A percentile compares a stretch with the other conserved stretches of the same genome.
Conservation (phyloP, 2,888 invertebrate genomes). For the Ichneumoninae sp. region DNA sequence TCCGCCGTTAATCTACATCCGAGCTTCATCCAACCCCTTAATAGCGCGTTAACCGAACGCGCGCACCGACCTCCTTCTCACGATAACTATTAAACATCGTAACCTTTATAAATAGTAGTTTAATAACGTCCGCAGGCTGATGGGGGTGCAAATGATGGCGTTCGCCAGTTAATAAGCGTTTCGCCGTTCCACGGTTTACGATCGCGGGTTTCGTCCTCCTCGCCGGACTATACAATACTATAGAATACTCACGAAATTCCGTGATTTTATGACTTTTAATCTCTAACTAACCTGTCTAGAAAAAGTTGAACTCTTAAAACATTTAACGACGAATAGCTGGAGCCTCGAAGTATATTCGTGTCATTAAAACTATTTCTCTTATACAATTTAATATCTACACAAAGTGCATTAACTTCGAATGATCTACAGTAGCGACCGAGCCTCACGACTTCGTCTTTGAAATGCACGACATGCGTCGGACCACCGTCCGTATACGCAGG, state of each 20-base stretch:
- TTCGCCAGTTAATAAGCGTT: slow-evolving; percentile 61
- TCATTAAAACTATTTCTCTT: not conserved
- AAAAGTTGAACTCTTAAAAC: not conserved
- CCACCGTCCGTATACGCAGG: slow-evolving; percentile 9
- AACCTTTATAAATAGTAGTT: slow-evolving; percentile 62
- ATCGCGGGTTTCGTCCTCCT: slow-evolving; percentile 16
- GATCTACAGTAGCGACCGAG: not conserved
- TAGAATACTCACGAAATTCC: slow-evolving; percentile 39
- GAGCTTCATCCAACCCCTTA: slow-evolving; percentile 48
- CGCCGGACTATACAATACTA: slow-evolving; percentile 22
- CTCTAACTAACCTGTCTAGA: slow-evolving; percentile 17
- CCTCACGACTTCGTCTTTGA: not conserved
- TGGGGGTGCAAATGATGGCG: slow-evolving; percentile 38
- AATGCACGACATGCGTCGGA: not conserved
- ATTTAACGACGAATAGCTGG: not conserved
- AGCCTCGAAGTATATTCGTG: not conserved
- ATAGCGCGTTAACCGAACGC: slow-evolving; percentile 51
- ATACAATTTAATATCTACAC: not conserved
- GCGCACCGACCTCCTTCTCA: slow-evolving; percentile 34
- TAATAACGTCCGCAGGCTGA: slow-evolving; percentile 61
- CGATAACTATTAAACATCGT: slow-evolving; percentile 59
- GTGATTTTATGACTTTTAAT: slow-evolving; percentile 53
- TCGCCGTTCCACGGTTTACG: slow-evolving; percentile 51
- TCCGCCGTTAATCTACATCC: slow-evolving; percentile 58
- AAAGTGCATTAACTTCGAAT: not conserved